phyloP scores from a whole-genome alignment of 2,888 invertebrate genomes.

The Cryptus viduatorius region DNA sequence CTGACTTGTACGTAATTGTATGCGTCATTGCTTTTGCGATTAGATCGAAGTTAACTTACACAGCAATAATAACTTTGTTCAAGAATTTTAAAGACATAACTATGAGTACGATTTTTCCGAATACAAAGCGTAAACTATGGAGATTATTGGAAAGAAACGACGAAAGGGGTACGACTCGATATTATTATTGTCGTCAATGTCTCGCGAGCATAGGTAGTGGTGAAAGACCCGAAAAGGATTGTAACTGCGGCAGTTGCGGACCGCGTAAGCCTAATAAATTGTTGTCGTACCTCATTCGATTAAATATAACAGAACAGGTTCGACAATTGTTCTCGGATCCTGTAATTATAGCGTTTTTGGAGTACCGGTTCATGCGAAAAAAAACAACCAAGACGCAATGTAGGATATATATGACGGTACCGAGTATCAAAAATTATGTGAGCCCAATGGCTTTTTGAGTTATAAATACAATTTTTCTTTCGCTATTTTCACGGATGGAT shows the following conservation, averaged over 20 bases:
- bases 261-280: background rate
- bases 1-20: no score
- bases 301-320: slow-evolving; percentile 17
- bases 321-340: background rate
- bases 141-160: background rate
- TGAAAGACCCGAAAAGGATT: background rate
- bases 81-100: slow-evolving; percentile 1
- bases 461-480: slow-evolving; percentile 36
- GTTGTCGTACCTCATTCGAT: background rate
- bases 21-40: slow-evolving; percentile 11
- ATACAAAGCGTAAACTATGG: background rate
- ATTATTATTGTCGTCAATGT: slow-evolving; percentile 5
- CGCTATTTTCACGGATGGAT: slow-evolving; percentile 30
- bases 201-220: background rate
- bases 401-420: slow-evolving; percentile 40
- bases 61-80: slow-evolving; percentile 1
- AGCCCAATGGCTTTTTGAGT: no score
- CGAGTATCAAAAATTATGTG: no score
- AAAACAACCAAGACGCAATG: slow-evolving; percentile 30
- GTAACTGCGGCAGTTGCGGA: background rate
- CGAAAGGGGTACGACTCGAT: background rate
- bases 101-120: background rate
- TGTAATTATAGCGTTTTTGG: slow-evolving; percentile 8
- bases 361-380: slow-evolving; percentile 39
- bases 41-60: slow-evolving; percentile 19